Conservation (phyloP, 2,888 invertebrate species). For the Baronia brevicornis region DNA sequence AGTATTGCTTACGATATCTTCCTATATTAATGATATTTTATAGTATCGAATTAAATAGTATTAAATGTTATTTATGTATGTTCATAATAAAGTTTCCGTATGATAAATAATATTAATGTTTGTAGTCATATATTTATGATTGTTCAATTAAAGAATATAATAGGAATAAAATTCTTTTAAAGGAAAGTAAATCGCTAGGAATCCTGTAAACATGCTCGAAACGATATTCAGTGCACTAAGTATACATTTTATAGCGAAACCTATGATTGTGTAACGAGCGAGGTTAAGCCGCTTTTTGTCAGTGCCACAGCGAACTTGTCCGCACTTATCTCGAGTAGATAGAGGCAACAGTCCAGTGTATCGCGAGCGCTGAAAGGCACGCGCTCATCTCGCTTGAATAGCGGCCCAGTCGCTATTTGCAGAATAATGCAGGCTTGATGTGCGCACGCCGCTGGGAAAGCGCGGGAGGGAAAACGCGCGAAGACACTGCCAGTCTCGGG, state of each 20-base stretch:
- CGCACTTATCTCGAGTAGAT: constrained; percentile 31
- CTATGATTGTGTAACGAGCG: constrained; percentile 36
- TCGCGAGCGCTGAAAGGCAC: constrained; percentile 37
- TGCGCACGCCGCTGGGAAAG: constrained; percentile 59
- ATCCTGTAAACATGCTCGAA: too few species aligned
- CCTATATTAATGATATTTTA: too few species aligned
- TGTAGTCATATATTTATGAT: too few species aligned
- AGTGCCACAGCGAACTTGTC: constrained; percentile 34
- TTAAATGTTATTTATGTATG: too few species aligned
- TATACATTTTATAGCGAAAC: constrained; percentile 14
- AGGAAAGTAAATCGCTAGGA: too few species aligned
- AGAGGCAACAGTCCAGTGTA: constrained; percentile 43
- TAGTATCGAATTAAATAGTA: too few species aligned
- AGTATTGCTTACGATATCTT: too few species aligned
- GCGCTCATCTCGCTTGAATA: constrained; percentile 45
- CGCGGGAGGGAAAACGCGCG: constrained; percentile 64
- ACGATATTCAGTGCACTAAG: too few species aligned
- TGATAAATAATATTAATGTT: too few species aligned
- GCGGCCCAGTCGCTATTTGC: constrained; percentile 61
- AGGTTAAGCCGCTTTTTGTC: constrained; percentile 33
- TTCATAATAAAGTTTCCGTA: too few species aligned
- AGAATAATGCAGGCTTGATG: constrained; percentile 71
- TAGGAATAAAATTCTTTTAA: too few species aligned
- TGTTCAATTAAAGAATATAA: too few species aligned
- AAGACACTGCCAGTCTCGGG: constrained; percentile 63